Conservation (phyloP, 2,797 vertebrate species). For the Pangasius larnaudii region DNA sequence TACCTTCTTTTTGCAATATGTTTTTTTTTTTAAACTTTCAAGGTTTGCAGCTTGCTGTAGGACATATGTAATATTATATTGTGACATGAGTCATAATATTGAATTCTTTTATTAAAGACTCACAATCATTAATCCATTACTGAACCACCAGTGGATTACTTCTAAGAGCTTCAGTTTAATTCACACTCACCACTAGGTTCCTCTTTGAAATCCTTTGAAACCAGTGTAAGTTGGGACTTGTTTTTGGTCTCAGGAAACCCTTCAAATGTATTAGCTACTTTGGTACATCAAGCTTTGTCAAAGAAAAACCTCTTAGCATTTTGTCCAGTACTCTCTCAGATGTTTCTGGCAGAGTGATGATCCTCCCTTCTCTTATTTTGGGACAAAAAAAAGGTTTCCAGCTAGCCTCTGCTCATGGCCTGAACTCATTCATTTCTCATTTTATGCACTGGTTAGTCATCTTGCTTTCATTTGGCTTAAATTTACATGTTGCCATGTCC, state of each 20-base stretch:
- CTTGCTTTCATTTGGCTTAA: not conserved
- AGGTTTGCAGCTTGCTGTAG: not conserved
- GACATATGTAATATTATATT: not conserved
- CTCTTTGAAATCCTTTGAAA: conserved; percentile 3
- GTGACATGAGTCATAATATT: not conserved
- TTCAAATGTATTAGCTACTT: conserved; percentile 16
- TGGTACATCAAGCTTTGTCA: not conserved
- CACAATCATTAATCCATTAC: not conserved
- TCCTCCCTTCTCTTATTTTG: not conserved
- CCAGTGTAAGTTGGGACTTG: not conserved
- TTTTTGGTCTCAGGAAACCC: conserved; percentile 9
- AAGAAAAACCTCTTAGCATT: not conserved
- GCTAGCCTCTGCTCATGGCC: not conserved
- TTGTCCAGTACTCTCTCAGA: not conserved
- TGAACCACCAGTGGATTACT: not conserved
- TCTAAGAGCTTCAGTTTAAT: not conserved
- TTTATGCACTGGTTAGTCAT: not conserved
- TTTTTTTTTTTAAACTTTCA: no score
- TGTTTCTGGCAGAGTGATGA: not conserved
- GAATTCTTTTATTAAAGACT: not conserved
- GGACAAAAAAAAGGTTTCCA: not conserved
- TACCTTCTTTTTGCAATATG: not conserved
- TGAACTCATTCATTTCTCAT: not conserved
- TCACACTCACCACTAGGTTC: not conserved
- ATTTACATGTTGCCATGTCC: not conserved